Evolutionary conservation across 2,888 invertebrate species (phyloP).

Genomic region (Poecilus cupreus): DNA sequence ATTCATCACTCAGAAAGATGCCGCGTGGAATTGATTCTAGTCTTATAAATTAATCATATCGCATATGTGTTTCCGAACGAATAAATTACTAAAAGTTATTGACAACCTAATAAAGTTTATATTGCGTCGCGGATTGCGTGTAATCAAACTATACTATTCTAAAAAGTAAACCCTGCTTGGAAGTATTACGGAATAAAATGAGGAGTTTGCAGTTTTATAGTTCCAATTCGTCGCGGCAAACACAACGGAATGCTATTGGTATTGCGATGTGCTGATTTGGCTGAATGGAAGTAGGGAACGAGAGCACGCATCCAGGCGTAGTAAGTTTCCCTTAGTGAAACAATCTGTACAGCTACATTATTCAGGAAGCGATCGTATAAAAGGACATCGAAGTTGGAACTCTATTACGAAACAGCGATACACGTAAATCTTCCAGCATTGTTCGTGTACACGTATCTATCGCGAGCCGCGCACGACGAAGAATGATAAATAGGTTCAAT

Average conservation of each 20-base stretch:
- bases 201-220: background rate
- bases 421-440: constrained; percentile 46
- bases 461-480: background rate
- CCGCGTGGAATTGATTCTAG: constrained; percentile 6
- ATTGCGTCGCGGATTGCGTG: background rate
- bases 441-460: constrained; percentile 15
- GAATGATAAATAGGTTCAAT: constrained; percentile 38
- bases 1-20: background rate
- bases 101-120: background rate
- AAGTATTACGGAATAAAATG: background rate
- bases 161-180: background rate
- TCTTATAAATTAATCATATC: background rate
- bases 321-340: constrained; percentile 46
- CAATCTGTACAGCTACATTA: constrained; percentile 50
- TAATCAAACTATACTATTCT: too few relatives aligned
- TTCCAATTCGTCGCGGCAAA: background rate
- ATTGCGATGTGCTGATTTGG: background rate
- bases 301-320: background rate
- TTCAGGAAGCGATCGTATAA: constrained; percentile 51
- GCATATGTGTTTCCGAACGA: background rate
- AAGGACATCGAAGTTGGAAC: constrained; percentile 37
- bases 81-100: constrained; percentile 12
- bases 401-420: constrained; percentile 42
- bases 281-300: background rate
- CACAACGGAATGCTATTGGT: background rate